Evolutionary conservation across 64 coral and sea anemone genomes (phyloP), one percentile per base, ranked within the genome.

Genomic region (Dendronephthya gigantea): DNA sequence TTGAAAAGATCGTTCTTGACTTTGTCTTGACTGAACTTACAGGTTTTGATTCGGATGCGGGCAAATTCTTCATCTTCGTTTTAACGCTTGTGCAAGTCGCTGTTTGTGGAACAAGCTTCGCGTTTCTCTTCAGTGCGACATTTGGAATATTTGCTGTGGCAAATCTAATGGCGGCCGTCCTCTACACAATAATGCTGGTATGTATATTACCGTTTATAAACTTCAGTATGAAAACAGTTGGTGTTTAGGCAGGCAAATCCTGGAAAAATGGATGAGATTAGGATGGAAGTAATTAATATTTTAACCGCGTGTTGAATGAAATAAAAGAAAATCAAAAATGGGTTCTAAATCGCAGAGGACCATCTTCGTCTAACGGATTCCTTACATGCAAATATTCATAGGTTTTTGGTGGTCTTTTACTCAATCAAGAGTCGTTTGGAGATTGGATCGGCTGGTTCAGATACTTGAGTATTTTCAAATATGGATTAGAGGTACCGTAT

Each of bases 151-250:
- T 96, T 32, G 90, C 94, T 4, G 90, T 92, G 47, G 94, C 94
- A 23, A 96, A 96, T 83, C 83, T 96, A 9, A 88, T 96, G 29
- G 86, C 90, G 17, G 94, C 83, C 58, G 82, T 96, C 22, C 88
- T 91, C 11, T 96, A 92, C 35, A 90, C 92, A 29, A 90, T 96
- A 29, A 96, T 96, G 94, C 90, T 96, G 94, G 94, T 96, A 50
- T 68, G 93, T 87, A 74, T 25, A 22, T 22, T n/a, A n/a, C n/a
- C n/a, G n/a, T n/a, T n/a, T n/a, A n/a, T n/a, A n/a, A n/a, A n/a
- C n/a, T n/a, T n/a, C n/a, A n/a, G n/a, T n/a, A n/a, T n/a, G n/a
- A n/a, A n/a, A n/a, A n/a, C n/a, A n/a, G n/a, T n/a, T n/a, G n/a
- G n/a, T n/a, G n/a, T n/a, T n/a, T n/a, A n/a, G n/a, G n/a, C n/a